These are phyloP conservation scores for Drosophila yakuba DNA, from an alignment of 1,140 invertebrate species.

Conservation along the genomic window DNA sequence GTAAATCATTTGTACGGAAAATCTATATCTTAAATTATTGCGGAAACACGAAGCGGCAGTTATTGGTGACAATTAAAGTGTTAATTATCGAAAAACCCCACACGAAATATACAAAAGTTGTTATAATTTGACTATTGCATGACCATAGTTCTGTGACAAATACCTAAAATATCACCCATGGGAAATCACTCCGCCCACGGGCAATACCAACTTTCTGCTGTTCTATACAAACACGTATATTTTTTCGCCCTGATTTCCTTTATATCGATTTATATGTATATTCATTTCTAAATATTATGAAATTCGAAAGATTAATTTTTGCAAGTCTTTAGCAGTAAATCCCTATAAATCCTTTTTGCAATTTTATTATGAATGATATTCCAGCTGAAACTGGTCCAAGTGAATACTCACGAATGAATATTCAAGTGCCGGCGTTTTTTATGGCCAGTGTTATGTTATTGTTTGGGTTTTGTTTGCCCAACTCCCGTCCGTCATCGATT, in stretches of 20 bases:
- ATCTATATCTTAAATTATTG: conserved; percentile 16
- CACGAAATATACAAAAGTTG: background rate
- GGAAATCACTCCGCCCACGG: conserved; percentile 14
- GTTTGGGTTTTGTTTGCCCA: conserved; percentile 34
- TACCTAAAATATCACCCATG: conserved; percentile 15
- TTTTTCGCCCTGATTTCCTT: background rate
- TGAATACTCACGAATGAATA: too few species aligned
- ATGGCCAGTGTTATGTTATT: conserved; percentile 32
- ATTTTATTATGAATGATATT: too few species aligned
- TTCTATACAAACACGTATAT: conserved; percentile 19
- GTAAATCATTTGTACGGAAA: conserved; percentile 40
- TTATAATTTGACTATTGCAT: conserved; percentile 49
- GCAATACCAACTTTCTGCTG: conserved; percentile 1
- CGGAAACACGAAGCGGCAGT: conserved; percentile 49
- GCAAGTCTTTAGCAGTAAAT: background rate
- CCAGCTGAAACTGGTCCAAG: too few species aligned
- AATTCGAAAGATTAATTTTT: background rate
- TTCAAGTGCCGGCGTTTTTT: conserved; percentile 27
- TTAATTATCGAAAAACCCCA: conserved; percentile 49
- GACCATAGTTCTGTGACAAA: conserved; percentile 28
- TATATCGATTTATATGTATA: background rate
- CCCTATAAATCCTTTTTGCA: background rate
- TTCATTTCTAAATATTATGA: conserved; percentile 8
- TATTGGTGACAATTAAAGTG: conserved; percentile 57
- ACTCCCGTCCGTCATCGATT: conserved; percentile 42